These are phyloP conservation scores for Nesidiocoris tenuis DNA, from an alignment of 2,888 invertebrate genomes.

Conservation along the genomic window DNA sequence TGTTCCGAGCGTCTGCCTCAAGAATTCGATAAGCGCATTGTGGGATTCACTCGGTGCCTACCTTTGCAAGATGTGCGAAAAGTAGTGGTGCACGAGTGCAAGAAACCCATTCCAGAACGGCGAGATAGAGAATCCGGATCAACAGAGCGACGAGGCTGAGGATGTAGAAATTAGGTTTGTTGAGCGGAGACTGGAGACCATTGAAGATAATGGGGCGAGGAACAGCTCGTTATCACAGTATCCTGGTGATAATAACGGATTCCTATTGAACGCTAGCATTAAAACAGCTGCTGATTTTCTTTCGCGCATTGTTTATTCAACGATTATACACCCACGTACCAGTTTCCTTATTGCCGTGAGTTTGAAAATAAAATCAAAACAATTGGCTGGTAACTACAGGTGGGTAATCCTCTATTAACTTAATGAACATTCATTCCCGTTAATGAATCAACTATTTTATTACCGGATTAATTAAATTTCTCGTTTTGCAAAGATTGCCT, in stretches of 20 bases:
- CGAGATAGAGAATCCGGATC: neutral
- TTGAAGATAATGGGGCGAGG: neutral
- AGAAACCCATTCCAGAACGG: neutral
- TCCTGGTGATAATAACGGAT: neutral
- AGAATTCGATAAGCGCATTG: too few species aligned
- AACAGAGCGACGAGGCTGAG: neutral
- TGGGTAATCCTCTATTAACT: too few species aligned
- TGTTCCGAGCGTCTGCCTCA: too few species aligned
- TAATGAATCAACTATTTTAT: too few species aligned
- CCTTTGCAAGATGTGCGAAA: neutral
- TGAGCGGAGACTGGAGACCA: neutral
- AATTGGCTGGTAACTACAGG: too few species aligned
- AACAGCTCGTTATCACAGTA: neutral
- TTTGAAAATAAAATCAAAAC: too few species aligned
- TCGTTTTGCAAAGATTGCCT: too few species aligned
- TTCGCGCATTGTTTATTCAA: neutral
- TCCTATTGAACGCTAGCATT: neutral
- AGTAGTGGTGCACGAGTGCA: neutral
- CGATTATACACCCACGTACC: too few species aligned
- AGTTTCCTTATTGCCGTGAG: too few species aligned
- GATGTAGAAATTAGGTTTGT: neutral
- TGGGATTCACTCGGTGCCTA: neutral
- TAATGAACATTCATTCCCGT: too few species aligned
- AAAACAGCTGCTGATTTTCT: neutral
- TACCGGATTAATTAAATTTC: too few species aligned